Percentiles rank a stretch among this genome's conserved stretches.
Evolutionary conservation across 2,797 vertebrate genomes (phyloP).

Genomic region (Bovichtus variegatus): DNA sequence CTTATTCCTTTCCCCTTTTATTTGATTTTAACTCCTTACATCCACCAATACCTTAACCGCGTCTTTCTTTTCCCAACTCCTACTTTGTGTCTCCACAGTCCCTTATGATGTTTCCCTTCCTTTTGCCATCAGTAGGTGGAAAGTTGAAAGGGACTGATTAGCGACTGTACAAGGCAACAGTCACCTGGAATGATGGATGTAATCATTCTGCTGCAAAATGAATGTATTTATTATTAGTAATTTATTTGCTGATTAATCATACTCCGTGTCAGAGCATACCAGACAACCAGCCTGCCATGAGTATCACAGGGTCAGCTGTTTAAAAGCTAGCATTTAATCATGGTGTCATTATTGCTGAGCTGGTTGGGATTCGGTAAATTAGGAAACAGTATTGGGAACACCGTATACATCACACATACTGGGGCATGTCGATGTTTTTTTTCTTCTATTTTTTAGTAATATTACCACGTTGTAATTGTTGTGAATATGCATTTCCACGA

Average conservation of each 20-base stretch:
- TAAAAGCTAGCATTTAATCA: constrained; percentile 85
- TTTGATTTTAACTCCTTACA: not conserved
- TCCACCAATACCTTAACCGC: not conserved
- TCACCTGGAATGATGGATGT: constrained; percentile 78
- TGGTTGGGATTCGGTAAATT: constrained; percentile 73
- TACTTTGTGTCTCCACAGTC: constrained; percentile 11
- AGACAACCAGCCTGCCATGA: constrained; percentile 71
- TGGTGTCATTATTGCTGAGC: constrained; percentile 78
- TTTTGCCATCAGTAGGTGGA: constrained; percentile 3
- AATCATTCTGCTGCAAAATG: constrained; percentile 74
- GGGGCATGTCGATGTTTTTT: constrained; percentile 1
- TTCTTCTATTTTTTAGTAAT: not conserved
- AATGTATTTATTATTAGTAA: constrained; percentile 85
- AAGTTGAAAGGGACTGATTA: constrained; percentile 40
- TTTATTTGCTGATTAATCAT: constrained; percentile 84
- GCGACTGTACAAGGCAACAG: constrained; percentile 38
- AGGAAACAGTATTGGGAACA: constrained; percentile 67
- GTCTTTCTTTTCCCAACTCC: not conserved
- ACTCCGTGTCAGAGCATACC: constrained; percentile 63
- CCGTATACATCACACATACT: constrained; percentile 40
- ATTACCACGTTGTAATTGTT: not conserved
- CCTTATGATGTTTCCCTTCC: constrained; percentile 24
- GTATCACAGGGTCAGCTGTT: constrained; percentile 77
- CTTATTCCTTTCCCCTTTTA: not conserved
- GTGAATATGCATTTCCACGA: not conserved